These are phyloP conservation scores for Bufo gargarizans DNA, from an alignment of 2,113 vertebrate genomes.

Conservation along the genomic window DNA sequence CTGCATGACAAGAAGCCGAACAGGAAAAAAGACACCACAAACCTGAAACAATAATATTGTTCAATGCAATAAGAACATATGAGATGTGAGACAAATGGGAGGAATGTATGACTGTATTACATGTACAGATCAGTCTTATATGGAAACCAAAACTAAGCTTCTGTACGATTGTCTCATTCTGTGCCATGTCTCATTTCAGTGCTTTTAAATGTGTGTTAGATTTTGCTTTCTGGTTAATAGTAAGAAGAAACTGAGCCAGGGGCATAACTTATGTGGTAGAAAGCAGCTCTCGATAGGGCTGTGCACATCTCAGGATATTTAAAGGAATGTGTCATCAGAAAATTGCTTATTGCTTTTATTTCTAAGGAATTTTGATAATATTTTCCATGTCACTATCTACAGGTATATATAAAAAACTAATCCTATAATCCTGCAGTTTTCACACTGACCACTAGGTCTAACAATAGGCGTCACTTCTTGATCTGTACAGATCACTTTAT, in stretches of 20 bases:
- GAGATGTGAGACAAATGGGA: background rate
- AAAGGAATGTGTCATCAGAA: no score
- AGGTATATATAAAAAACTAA: no score
- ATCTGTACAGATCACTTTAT: no score
- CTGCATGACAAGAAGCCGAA: conserved; percentile 17
- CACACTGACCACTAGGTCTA: no score
- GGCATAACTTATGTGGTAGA: background rate
- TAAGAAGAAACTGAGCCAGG: background rate
- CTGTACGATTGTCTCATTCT: background rate
- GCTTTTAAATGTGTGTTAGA: background rate
- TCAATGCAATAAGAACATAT: background rate
- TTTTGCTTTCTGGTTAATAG: background rate
- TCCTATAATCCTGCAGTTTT: no score
- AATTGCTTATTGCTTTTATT: no score
- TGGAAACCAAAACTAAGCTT: background rate
- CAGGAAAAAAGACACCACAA: conserved; percentile 2
- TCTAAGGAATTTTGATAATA: no score
- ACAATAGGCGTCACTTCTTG: no score
- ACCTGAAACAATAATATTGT: background rate
- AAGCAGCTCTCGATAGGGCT: no score
- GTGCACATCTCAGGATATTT: no score
- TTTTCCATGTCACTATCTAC: no score
- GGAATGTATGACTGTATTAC: background rate
- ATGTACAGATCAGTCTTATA: background rate
- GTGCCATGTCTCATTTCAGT: background rate